These are phyloP conservation scores for Mallotus villosus DNA, from an alignment of 2,797 vertebrate species.

Conservation along the genomic window DNA sequence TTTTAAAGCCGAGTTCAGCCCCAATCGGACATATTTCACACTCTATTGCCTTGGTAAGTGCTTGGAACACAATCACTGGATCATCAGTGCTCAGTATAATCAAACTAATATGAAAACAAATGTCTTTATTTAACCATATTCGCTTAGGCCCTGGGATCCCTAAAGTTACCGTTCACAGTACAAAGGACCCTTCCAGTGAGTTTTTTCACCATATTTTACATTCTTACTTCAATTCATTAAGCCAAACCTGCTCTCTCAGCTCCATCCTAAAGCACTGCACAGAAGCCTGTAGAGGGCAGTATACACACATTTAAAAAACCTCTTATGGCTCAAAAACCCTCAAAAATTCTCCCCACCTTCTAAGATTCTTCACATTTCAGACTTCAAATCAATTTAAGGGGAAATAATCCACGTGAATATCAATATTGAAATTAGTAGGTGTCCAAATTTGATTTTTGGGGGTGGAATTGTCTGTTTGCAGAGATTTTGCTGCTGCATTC, in stretches of 20 bases:
- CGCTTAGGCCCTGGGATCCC: constrained; percentile 79
- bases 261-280: constrained; percentile 19
- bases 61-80: constrained; percentile 6
- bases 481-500: no score
- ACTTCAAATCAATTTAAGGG: no score
- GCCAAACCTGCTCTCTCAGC: background rate
- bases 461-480: no score
- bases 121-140: constrained; percentile 33
- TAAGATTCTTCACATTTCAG: no score
- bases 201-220: constrained; percentile 27
- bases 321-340: background rate
- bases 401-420: no score
- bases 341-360: no score
- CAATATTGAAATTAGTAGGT: background rate
- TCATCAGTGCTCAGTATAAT: background rate
- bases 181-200: constrained; percentile 78
- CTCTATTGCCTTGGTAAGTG: constrained; percentile 78
- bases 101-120: background rate
- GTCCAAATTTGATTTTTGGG: background rate
- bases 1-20: constrained; percentile 78
- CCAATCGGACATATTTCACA: constrained; percentile 75
- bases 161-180: constrained; percentile 77
- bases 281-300: constrained; percentile 43
- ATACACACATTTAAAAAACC: constrained; percentile 4
- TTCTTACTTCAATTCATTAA: no score